Evolutionary conservation across 2,797 vertebrate species (phyloP).

Genomic region (Hapalemur alaotrensis): DNA sequence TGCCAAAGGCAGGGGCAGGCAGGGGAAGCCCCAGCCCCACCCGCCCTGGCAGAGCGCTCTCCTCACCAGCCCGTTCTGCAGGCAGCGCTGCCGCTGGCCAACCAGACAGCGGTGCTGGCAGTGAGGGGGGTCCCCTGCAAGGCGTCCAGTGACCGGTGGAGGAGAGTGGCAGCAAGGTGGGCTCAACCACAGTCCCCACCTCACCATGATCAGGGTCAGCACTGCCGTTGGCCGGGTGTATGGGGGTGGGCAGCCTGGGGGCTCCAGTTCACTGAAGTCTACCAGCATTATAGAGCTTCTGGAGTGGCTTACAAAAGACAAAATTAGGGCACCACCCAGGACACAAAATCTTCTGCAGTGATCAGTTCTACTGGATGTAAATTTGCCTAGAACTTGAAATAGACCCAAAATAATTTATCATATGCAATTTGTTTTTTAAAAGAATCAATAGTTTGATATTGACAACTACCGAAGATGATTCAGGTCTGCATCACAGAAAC

Average conservation of each 20-base stretch:
- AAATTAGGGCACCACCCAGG: not conserved
- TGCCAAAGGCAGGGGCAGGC: not conserved
- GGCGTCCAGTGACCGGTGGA: constrained; percentile 56
- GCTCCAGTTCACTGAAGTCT: not conserved
- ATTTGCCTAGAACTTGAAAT: not conserved
- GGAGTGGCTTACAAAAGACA: not conserved
- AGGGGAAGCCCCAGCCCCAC: constrained; percentile 47
- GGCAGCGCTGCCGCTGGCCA: constrained; percentile 81
- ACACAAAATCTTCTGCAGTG: not conserved
- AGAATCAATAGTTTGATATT: no score
- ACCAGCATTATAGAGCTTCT: not conserved
- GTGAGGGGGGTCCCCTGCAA: constrained; percentile 97
- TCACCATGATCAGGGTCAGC: not conserved
- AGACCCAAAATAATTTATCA: no score
- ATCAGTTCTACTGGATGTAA: not conserved
- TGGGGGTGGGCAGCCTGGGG: not conserved
- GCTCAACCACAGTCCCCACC: not conserved
- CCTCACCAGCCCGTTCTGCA: no score
- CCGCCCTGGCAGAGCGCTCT: no score
- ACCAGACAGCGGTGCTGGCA: constrained; percentile 94
- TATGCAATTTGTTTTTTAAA: no score
- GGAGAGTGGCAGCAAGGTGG: not conserved
- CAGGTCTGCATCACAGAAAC: no score
- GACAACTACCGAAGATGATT: no score
- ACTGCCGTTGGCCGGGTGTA: not conserved